Evolutionary conservation across 2,113 vertebrate species (phyloP), one percentile per base, ranked within the genome.

Genomic region (Phrynosoma blainvillii): DNA sequence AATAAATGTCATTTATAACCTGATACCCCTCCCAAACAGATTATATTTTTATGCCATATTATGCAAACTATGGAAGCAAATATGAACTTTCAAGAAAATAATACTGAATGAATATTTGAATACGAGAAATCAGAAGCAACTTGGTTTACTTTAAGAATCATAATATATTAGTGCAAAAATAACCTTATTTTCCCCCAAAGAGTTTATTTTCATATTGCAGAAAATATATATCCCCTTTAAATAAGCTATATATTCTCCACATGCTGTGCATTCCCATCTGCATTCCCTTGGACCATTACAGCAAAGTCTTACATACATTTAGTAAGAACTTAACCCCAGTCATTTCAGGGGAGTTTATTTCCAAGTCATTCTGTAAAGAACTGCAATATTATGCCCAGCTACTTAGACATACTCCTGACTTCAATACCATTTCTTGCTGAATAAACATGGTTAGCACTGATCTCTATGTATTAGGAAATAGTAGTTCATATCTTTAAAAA

Each of bases 1-100:
- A 91, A 91, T 5, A 84, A 90, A 92, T 89, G 93, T 73, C 70
- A 92, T 75, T 84, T 88, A 71, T 89, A 92, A 88, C 87, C 88
- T 91, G 85, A 65, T 40, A 76, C 65, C 56, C 76, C 10, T 54
- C 1, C 23, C 85, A 93, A 92, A 82, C 88, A 36, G 5, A 36
- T 88, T 84, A 68, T 93, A 81, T 40, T 14, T 92, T 84, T 92
- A 42, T 30, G 84, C 81, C 21, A 65, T 75, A 80, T 91, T 87
- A 82, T 27, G 1, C 27, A 23, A 89, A 77, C 76, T 93, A 47
- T 88, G 90, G 89, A 91, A 91, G 89, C 23, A 30, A 25, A 74
- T 87, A 27, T 16, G n/a, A 66, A 88, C 89, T 73, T 80, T 89
- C 56, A 82, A 85, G 82, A 11, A 91, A 47, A 85, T 82, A 88